phyloP scores from a whole-genome alignment of 2,113 vertebrate species.

The Cervus canadensis region DNA sequence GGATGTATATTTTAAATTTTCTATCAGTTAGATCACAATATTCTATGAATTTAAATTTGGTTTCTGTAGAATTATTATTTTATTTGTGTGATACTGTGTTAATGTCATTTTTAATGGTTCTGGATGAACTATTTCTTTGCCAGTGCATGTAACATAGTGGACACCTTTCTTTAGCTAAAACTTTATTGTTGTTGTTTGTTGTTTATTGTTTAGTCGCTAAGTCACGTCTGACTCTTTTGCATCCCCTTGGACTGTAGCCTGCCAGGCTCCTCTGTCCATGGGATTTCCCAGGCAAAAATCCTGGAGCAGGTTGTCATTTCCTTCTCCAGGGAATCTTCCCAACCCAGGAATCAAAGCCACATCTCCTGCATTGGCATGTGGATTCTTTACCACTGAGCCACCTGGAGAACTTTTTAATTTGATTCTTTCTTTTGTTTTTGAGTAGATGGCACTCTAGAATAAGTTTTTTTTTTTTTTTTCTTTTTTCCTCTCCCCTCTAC shows the following conservation, averaged over 20 bases:
- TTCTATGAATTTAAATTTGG: not conserved
- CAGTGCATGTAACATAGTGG: not conserved
- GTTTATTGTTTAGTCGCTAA: not conserved
- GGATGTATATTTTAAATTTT: not conserved
- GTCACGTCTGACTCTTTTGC: not conserved
- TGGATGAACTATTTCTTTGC: not conserved
- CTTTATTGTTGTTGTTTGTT: not conserved
- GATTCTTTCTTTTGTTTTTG: not conserved
- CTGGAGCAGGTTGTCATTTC: not conserved
- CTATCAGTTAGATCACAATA: not conserved
- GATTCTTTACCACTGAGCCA: not conserved
- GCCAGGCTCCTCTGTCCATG: not conserved
- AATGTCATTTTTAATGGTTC: not conserved
- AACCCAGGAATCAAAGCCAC: not conserved
- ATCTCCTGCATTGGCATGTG: not conserved
- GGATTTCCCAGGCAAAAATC: not conserved
- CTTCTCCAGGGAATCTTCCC: not conserved
- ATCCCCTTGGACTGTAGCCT: not conserved
- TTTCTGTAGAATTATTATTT: not conserved
- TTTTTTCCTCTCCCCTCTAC: fast-evolving
- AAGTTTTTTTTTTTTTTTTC: not conserved
- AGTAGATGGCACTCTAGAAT: too few relatives aligned
- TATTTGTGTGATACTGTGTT: not conserved
- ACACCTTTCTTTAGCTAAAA: not conserved
- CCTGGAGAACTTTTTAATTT: not conserved